Base-by-base conservation (phyloP, 2,797 vertebrate genomes). In the Peromyscus melanophrys region DNA sequence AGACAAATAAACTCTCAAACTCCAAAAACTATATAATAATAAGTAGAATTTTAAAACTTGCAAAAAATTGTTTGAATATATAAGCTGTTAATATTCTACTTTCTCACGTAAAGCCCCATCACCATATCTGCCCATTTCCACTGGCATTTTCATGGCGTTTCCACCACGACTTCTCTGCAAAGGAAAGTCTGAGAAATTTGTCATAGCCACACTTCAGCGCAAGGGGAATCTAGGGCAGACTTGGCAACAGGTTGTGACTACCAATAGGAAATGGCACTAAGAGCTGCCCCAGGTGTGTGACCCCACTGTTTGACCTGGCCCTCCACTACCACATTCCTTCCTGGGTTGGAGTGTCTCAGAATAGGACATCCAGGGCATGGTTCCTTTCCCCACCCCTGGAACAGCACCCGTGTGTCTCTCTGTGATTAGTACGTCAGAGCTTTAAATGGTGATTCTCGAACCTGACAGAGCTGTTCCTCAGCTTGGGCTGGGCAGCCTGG, bases 81-180 rank as follows among this genome's bases (percentile, higher is more conserved):
- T n/a, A 52, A 21, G 16, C 43, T 4, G 7, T 25, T 57, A 59
- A 1, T 21, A 73, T 71, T 75, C 71, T 61, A 2, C 57, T 37
- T 59, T n/a, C 52, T 0, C 4, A 8, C 13, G 12, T 6, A 34
- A 37, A 55, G 67, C 19, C n/a, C 27, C 21, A 25, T n/a, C 4
- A 31, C n/a, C 21, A 2, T 37, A 40, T 9, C 88, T 27, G 23
- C 46, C 49, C 19, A 11, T 40, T 43, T 17, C 83, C 0, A 0
- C 1, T 21, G 61, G 1, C 27, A 0, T 37, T 34, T 85, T 40
- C 31, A 37, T 17, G 55, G 3, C 7, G 0, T 75, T 19, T 43
- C n/a, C 9, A 4, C 37, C 21, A 1, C 78, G 2, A 9, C 25
- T 49, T 40, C 27, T 34, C 71, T 0, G 4, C 11, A 14, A 19